Evolutionary conservation across 1,140 invertebrate genomes (phyloP), one percentile per base, ranked within the genome.

Genomic region (Xylocopa sonorina): DNA sequence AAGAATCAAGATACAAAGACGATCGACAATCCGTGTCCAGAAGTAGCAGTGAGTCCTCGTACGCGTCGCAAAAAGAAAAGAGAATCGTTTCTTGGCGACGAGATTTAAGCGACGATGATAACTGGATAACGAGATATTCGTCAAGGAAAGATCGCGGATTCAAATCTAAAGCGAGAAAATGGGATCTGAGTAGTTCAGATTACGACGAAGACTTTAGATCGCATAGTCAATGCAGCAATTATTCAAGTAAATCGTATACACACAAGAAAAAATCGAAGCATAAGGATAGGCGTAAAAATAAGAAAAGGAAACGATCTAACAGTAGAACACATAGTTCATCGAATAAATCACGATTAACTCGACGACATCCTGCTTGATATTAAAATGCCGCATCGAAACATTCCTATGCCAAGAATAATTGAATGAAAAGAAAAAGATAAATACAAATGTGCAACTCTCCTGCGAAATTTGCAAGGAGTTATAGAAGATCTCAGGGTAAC

Each of bases 361-460:
- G 5, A 63, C 75, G 64, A 67, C 82, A 53, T 57, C 60, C 50
- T 81, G 80, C 10, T 80, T 78, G 9, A 88, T 60, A 80, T 76
- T 76, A 48, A 83, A 14, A 53, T 71, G 78, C 81, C 9, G 60
- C 57, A 60, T 63, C 63, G 2, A 89, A 88, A 88, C 86, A 88
- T 89, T 89, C 88, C 83, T 76, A 75, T 64, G 83, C 62, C 10
- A 80, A 83, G 41, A 83, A 63, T 43, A 32, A 55, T 82, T 85
- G 72, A 18, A 79, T 32, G 38, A 38, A 38, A 38, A 38, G 9
- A 38, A 9, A 38, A 38, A 9, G 38, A 38, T 38, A 38, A 69
- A 66, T 46, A 75, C 50, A 81, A 60, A 72, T 79, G 41, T 72
- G 14, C 14, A 76, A 43, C 34, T 16, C 18, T 67, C 75, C 38